A percentile compares a stretch with the other conserved stretches of the same genome.
Evolutionary conservation across 2,888 invertebrate genomes (phyloP).

Genomic region (Cerastis rubricosa): DNA sequence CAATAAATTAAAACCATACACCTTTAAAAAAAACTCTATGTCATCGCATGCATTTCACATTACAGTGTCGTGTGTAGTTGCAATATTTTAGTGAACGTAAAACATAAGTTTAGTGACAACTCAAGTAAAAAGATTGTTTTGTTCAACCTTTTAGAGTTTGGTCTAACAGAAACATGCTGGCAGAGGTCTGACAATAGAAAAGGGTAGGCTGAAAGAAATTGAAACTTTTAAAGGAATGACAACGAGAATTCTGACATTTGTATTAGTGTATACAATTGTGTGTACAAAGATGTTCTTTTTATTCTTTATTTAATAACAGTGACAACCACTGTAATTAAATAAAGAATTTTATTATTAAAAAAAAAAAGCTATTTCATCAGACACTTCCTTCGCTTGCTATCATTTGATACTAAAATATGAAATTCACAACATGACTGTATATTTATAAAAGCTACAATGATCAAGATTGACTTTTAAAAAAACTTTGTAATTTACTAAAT

Average conservation of each 20-base stretch:
- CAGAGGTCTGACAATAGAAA: slow-evolving; percentile 24
- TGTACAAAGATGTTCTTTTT: neutral
- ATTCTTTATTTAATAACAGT: too few relatives aligned
- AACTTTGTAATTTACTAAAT: neutral
- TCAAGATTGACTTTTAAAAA: neutral
- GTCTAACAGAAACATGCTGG: slow-evolving; percentile 13
- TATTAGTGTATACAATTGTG: neutral
- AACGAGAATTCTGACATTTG: slow-evolving; percentile 6
- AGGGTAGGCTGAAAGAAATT: slow-evolving; percentile 12
- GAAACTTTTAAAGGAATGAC: slow-evolving; percentile 18
- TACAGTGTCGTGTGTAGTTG: slow-evolving; percentile 33
- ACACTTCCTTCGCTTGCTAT: too few relatives aligned
- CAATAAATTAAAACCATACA: too few relatives aligned
- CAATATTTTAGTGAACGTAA: slow-evolving; percentile 39
- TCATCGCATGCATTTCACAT: slow-evolving; percentile 31
- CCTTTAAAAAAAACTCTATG: neutral
- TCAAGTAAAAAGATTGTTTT: slow-evolving; percentile 51
- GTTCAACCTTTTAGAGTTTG: slow-evolving; percentile 37
- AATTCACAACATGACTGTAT: neutral
- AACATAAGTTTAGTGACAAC: slow-evolving; percentile 52
- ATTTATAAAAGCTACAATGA: neutral
- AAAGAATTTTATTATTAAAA: too few relatives aligned
- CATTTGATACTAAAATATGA: too few relatives aligned
- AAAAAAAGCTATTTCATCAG: too few relatives aligned
- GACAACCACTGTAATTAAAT: too few relatives aligned